These are phyloP conservation scores for Pampus argenteus DNA, from an alignment of 2,797 vertebrate genomes.

Conservation along the genomic window DNA sequence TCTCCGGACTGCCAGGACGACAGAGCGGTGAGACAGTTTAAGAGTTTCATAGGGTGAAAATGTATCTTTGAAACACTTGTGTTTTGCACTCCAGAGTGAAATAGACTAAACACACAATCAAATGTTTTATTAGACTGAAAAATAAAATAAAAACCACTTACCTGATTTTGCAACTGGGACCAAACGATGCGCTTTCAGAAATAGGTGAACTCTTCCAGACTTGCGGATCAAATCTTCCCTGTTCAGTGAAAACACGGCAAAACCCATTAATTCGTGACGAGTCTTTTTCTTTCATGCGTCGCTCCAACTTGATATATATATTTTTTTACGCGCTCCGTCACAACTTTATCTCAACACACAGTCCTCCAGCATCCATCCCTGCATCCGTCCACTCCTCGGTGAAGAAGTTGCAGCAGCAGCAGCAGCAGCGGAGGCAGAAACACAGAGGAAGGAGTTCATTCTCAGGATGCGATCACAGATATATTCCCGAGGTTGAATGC, in stretches of 20 bases:
- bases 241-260: constrained; percentile 3
- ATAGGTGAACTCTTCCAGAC: constrained; percentile 44
- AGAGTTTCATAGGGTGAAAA: not conserved
- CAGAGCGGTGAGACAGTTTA: constrained; percentile 20
- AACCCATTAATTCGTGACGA: not conserved
- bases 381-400: constrained; percentile 29
- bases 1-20: constrained; percentile 79
- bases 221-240: constrained; percentile 21
- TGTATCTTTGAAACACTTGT: not conserved
- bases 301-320: constrained; percentile 44
- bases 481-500: constrained; percentile 27
- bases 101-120: too few species aligned
- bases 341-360: constrained; percentile 60
- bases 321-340: not conserved
- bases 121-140: not conserved
- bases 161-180: constrained; percentile 57
- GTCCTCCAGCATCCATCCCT: constrained; percentile 40
- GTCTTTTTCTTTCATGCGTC: not conserved
- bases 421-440: constrained; percentile 17
- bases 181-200: constrained; percentile 43
- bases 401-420: constrained; percentile 54
- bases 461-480: constrained; percentile 18
- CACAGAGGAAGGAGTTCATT: constrained; percentile 50
- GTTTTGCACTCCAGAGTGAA: not conserved
- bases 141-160: constrained; percentile 42